These are phyloP conservation scores for Microctenopoma lineatum DNA, from an alignment of 2,797 vertebrate species.

Conservation along the genomic window DNA sequence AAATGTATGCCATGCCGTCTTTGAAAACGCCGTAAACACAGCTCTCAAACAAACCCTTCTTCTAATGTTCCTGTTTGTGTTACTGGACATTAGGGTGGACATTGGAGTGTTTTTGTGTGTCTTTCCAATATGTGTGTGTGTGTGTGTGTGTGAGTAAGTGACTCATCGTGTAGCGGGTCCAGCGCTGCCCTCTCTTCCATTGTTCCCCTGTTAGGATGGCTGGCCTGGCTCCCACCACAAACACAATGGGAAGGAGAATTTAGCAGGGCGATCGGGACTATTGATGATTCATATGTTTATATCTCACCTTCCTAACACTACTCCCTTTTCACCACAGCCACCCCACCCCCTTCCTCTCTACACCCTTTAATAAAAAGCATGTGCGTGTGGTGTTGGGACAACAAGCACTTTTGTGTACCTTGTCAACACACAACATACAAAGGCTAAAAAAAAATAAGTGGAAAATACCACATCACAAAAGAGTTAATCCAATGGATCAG, in stretches of 20 bases:
- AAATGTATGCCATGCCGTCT: background rate
- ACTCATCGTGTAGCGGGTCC: slow-evolving; percentile 76
- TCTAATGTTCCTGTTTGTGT: slow-evolving; percentile 42
- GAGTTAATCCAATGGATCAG: background rate
- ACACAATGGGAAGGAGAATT: slow-evolving; percentile 76
- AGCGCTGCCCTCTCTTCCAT: slow-evolving; percentile 73
- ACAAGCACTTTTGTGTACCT: slow-evolving; percentile 40
- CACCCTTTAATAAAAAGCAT: slow-evolving; percentile 65
- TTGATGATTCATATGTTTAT: slow-evolving; percentile 80
- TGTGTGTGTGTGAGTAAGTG: slow-evolving; percentile 39
- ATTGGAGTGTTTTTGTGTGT: slow-evolving; percentile 8
- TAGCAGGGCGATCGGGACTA: slow-evolving; percentile 67
- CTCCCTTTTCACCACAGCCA: slow-evolving; percentile 49
- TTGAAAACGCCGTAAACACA: slow-evolving; percentile 5
- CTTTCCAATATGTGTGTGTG: background rate
- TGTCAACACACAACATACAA: slow-evolving; percentile 49
- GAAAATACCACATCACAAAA: slow-evolving; percentile 20
- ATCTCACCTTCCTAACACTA: slow-evolving; percentile 66
- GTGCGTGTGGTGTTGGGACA: slow-evolving; percentile 47
- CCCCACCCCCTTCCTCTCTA: slow-evolving; percentile 56
- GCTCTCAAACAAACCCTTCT: slow-evolving; percentile 6
- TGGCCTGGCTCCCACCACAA: slow-evolving; percentile 66
- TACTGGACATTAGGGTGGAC: slow-evolving; percentile 2
- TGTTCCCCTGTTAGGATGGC: slow-evolving; percentile 77
- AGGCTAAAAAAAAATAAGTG: slow-evolving; percentile 13